Evolutionary conservation across 1,140 invertebrate genomes (phyloP).

Genomic region (Drosophila bipectinata): DNA sequence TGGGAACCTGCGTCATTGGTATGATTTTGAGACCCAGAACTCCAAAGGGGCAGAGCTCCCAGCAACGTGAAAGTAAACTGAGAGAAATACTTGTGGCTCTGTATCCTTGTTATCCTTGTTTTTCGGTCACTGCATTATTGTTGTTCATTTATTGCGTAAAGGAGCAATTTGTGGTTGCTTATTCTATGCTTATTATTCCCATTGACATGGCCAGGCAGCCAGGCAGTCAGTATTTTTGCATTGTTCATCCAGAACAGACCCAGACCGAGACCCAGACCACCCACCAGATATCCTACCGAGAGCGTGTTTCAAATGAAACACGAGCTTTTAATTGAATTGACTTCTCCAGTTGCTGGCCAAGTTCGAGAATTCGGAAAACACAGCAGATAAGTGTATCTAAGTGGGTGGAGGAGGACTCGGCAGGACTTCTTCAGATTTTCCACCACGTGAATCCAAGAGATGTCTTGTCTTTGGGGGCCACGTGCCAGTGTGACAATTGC

Average conservation of each 20-base stretch:
- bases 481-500: constrained; percentile 13
- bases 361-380: not conserved
- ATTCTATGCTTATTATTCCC: constrained; percentile 46
- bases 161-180: constrained; percentile 41
- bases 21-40: constrained; percentile 2
- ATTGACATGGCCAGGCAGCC: constrained; percentile 26
- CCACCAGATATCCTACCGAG: not conserved
- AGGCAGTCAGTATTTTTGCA: constrained; percentile 19
- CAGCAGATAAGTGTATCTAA: not conserved
- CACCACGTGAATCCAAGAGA: constrained; percentile 13
- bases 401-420: not conserved
- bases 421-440: constrained; percentile 1
- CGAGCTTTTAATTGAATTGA: constrained; percentile 68
- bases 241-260: constrained; percentile 8
- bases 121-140: constrained; percentile 7
- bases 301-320: constrained; percentile 37
- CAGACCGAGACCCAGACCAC: too few species aligned
- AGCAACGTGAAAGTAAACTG: constrained; percentile 37
- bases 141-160: constrained; percentile 42
- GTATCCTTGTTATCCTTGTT: not conserved
- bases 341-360: constrained; percentile 13
- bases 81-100: not conserved
- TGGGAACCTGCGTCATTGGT: constrained; percentile 18
- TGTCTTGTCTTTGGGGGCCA: constrained; percentile 20
- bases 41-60: too few species aligned